Conservation (phyloP, 2,113 vertebrate genomes). For the Triplophysa rosa region DNA sequence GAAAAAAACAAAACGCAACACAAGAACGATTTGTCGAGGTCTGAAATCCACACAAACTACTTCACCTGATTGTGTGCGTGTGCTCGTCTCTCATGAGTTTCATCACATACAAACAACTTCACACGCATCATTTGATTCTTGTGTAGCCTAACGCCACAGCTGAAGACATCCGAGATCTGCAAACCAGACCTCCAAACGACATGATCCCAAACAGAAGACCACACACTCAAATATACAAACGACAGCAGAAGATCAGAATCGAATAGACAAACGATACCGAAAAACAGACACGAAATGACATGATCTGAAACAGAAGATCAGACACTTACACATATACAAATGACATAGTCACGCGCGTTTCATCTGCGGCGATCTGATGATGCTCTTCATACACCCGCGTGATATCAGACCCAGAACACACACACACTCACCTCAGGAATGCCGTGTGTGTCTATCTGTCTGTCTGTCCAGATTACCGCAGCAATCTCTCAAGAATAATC, state of each 20-base stretch:
- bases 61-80: too few species aligned
- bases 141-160: not conserved
- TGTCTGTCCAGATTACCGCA: not conserved
- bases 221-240: not conserved
- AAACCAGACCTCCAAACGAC: not conserved
- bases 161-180: not conserved
- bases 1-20: not conserved
- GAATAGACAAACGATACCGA: too few species aligned
- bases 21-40: not conserved
- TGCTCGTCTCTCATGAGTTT: too few species aligned
- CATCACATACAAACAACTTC: not conserved
- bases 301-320: too few species aligned
- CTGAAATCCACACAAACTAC: too few species aligned
- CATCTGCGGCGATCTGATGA: not conserved
- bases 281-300: too few species aligned
- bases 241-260: too few species aligned
- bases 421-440: slow-evolving; percentile 19
- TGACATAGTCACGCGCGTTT: too few species aligned
- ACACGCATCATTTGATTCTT: not conserved
- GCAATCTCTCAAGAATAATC: not conserved
- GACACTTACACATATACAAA: too few species aligned
- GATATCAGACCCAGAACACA: not conserved
- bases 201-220: not conserved
- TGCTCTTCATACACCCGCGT: too few species aligned
- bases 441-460: not conserved